Base-by-base conservation (phyloP, 2,888 invertebrate species). In the Odontocerum albicorne region DNA sequence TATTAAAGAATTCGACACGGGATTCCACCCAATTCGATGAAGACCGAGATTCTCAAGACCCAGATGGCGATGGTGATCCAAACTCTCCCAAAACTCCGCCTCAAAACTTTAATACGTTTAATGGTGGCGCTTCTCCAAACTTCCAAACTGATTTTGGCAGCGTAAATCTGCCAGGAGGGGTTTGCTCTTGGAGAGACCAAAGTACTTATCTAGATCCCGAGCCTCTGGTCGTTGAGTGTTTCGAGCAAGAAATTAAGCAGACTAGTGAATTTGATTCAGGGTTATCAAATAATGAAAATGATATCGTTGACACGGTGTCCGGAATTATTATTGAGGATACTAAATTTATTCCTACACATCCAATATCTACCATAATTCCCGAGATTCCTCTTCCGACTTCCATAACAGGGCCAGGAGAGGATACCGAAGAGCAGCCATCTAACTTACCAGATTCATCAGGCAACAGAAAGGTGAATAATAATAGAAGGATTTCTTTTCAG, bases 131-230 rank as follows among this genome's bases (percentile, higher is more conserved):
- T 13, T 45, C 42, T 35, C 45, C 61, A 15, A 43, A 31, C 38
- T 55, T 38, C 32, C 33, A 76, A 65, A 84, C 87, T 10, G 83
- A 84, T 66, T 84, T 83, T 65, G 79, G 85, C 64, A 82, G 85
- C 43, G 84, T 87, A 66, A 87, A 88, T 71, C 74, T 90, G 62
- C 90, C 90, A 4, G 88, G 88, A 59, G 90, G 90, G 50, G 82
- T 90, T 64, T 88, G 88, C 70, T 86, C 87, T 68, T 90, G 90
- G 90, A 84, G 83, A 68, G 90, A 88, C 68, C 83, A 88, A 68
- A 90, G 88, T 67, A 89, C 90, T 44, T 90, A 89, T 66, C 74
- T 90, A 65, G 79, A 85, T 65, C 68, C 78, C 66, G 85, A 86
- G 70, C 74, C 77, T 54, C 71, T 76, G 27, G 27, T 35, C 16